Percentiles rank a stretch among this genome's conserved stretches.
Conservation (phyloP, 53 echinoderm and acorn worm genomes). For the Arbacia lixula region DNA sequence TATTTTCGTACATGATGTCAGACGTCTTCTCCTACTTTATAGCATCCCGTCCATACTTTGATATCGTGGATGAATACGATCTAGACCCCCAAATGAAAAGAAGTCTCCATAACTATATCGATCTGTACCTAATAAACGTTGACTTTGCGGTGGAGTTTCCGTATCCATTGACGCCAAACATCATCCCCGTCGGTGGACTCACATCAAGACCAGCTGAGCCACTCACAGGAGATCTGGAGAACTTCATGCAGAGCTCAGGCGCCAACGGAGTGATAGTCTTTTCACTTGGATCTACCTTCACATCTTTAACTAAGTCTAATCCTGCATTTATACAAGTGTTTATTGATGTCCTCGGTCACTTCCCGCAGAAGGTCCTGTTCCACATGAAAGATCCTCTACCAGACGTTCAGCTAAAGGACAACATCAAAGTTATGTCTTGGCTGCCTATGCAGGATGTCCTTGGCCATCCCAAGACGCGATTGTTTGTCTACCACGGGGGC, state of each 20-base stretch:
- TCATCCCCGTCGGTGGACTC: conserved; percentile 26
- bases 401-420: background rate
- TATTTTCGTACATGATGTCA: background rate
- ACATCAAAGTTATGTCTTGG: conserved; percentile 29
- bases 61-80: conserved; percentile 1
- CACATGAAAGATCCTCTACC: conserved; percentile 5
- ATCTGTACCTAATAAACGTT: conserved; percentile 6
- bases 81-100: conserved; percentile 1
- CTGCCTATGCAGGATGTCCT: conserved; percentile 12
- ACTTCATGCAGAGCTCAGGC: conserved; percentile 30
- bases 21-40: background rate
- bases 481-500: conserved; percentile 26
- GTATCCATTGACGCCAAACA: background rate
- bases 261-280: conserved; percentile 20
- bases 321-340: background rate
- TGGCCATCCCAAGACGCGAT: conserved; percentile 10
- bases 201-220: conserved; percentile 27
- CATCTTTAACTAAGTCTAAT: background rate
- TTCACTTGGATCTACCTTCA: conserved; percentile 21
- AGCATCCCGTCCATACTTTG: background rate
- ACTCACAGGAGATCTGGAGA: background rate
- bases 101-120: background rate
- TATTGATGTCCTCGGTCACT: conserved; percentile 1
- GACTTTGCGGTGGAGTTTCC: background rate
- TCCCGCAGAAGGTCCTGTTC: conserved; percentile 21